A percentile compares a stretch with the other conserved stretches of the same genome.
Evolutionary conservation across 2,797 vertebrate genomes (phyloP).

Genomic region (Dendrocincla fuliginosa): DNA sequence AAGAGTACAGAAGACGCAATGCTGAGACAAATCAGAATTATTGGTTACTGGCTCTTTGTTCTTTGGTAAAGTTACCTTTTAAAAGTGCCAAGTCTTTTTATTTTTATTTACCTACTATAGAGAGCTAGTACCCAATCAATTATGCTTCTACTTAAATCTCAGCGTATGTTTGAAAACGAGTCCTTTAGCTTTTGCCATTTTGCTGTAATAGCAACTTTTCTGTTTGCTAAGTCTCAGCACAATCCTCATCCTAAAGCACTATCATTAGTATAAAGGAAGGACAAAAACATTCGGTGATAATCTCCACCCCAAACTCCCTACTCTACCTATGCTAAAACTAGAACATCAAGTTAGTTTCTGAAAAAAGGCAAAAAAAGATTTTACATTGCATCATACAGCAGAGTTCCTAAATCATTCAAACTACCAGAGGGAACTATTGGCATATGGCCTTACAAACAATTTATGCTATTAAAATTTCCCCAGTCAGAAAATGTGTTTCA

Average conservation of each 20-base stretch:
- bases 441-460: slow-evolving; percentile 88
- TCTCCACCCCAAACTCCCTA: slow-evolving; percentile 74
- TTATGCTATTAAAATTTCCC: slow-evolving; percentile 88
- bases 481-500: slow-evolving; percentile 86
- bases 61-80: slow-evolving; percentile 95
- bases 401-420: slow-evolving; percentile 87
- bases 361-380: slow-evolving; percentile 81
- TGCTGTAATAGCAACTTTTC: slow-evolving; percentile 81
- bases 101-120: slow-evolving; percentile 85
- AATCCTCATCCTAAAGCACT: slow-evolving; percentile 86
- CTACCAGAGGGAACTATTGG: slow-evolving; percentile 84
- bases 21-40: slow-evolving; percentile 85
- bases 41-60: slow-evolving; percentile 90
- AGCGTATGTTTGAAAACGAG: slow-evolving; percentile 79
- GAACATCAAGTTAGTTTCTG: slow-evolving; percentile 84
- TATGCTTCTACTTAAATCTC: slow-evolving; percentile 79
- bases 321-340: slow-evolving; percentile 85
- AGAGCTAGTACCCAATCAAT: slow-evolving; percentile 86
- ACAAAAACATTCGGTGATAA: slow-evolving; percentile 83
- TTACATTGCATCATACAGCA: slow-evolving; percentile 89
- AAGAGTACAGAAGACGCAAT: slow-evolving; percentile 82
- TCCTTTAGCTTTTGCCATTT: slow-evolving; percentile 81
- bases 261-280: slow-evolving; percentile 85
- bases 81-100: slow-evolving; percentile 91
- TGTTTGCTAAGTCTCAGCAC: slow-evolving; percentile 82